A percentile compares a stretch with the other conserved stretches of the same genome.
These are phyloP conservation scores for Petroica traversi DNA, from an alignment of 2,113 vertebrate species.

Conservation along the genomic window DNA sequence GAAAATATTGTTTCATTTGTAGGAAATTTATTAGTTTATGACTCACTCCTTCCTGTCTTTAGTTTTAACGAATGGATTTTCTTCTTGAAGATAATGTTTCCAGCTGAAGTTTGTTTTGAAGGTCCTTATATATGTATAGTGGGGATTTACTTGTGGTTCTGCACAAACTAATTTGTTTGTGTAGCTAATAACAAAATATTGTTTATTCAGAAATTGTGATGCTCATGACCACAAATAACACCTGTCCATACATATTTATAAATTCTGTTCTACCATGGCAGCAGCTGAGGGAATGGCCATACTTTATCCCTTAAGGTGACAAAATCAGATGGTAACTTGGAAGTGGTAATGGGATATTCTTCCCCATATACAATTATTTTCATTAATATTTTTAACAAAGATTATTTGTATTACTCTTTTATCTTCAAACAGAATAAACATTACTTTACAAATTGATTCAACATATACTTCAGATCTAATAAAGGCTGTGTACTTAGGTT, in stretches of 20 bases:
- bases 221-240: neutral
- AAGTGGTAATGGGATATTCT: neutral
- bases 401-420: neutral
- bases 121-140: neutral
- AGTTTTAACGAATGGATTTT: neutral
- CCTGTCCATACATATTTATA: neutral
- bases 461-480: neutral
- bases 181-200: neutral
- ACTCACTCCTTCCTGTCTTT: neutral
- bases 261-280: neutral
- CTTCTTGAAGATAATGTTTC: neutral
- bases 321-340: neutral
- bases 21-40: neutral
- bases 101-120: neutral
- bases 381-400: neutral
- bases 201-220: neutral
- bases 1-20: neutral
- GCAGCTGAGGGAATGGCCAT: neutral
- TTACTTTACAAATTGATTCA: neutral
- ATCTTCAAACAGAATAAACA: neutral
- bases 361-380: neutral
- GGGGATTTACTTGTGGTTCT: neutral
- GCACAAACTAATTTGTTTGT: neutral
- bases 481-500: neutral
- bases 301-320: neutral